Base-by-base conservation (phyloP, 2,797 vertebrate species). In the Hipposideros larvatus region DNA sequence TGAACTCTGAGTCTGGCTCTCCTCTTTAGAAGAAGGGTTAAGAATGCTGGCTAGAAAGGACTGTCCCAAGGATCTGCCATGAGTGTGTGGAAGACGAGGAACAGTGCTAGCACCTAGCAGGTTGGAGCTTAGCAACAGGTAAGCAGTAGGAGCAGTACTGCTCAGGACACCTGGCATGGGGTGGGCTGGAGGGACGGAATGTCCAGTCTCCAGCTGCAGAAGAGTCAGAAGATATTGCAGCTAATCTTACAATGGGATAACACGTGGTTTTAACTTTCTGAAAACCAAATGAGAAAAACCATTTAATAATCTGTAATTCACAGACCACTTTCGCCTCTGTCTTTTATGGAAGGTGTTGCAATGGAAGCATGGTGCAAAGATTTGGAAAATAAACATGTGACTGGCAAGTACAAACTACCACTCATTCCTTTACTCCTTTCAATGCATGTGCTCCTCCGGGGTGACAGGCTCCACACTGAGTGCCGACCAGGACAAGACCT, bases 231-330 rank as follows among this genome's bases (percentile, higher is more conserved):
- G 43, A 68, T 46, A 63, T 1, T 34, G 11, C 9, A 78, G 51
- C 24, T 86, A 63, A 41, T 78, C 66, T 85, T 93, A 92, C 18
- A n/a, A 65, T 90, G 15, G 7, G 11, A 63, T 57, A 94, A 97
- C 85, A 96, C 63, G 51, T 55, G 63, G 88, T 84, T 97, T 85
- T 11, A 37, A 83, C 9, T 96, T 91, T 48, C 59, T 97, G 55
- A 73, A 90, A 88, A 85, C 41, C 55, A 80, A 82, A 73, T 0
- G 13, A 87, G 82, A 65, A 66, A 93, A 4, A 8, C 16, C 65
- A 78, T 59, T 75, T 90, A 83, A 43, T 87, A 85, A 96, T 83
- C 8, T 83, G 24, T 82, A 86, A 89, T 9, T 78, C 59, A 53
- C 26, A 65, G 51, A 74, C 34, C 19, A 84, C 61, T 83, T 82